Evolutionary conservation across 2,888 invertebrate genomes (phyloP).

Genomic region (Iselma pallidipennis): DNA sequence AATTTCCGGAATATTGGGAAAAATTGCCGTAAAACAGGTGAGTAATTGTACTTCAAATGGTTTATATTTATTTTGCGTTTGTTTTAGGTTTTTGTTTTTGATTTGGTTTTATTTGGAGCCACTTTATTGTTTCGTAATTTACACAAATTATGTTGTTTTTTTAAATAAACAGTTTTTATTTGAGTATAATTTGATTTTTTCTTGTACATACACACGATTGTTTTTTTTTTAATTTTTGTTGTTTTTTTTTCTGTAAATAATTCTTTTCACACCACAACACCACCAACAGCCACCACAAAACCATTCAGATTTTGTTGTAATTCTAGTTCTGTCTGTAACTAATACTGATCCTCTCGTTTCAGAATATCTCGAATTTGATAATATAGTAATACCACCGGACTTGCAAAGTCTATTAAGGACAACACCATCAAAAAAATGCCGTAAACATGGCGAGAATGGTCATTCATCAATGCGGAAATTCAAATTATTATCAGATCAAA

Average conservation of each 20-base stretch:
- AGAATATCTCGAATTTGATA: conserved; percentile 51
- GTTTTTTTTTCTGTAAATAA: conserved; percentile 20
- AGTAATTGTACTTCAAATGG: not conserved
- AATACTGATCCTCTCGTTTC: conserved; percentile 31
- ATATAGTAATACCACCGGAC: conserved; percentile 46
- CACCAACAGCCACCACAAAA: not conserved
- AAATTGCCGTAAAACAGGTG: not conserved
- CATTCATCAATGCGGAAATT: conserved; percentile 39
- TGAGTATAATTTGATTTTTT: conserved; percentile 13
- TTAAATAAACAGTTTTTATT: conserved; percentile 12
- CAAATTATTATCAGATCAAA: conserved; percentile 34
- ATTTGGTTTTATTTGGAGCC: not conserved
- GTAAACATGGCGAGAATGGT: conserved; percentile 35
- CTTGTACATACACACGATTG: conserved; percentile 3
- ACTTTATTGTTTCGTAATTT: conserved; percentile 5
- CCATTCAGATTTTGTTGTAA: conserved; percentile 14
- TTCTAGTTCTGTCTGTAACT: conserved; percentile 6
- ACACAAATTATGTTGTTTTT: not conserved
- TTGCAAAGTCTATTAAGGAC: conserved; percentile 37
- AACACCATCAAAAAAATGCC: not conserved
- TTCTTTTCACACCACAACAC: conserved; percentile 2
- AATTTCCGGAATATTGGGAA: not conserved
- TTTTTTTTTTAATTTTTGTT: conserved; percentile 21
- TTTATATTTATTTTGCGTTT: not conserved
- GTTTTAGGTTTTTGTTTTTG: conserved; percentile 4